Conservation (phyloP, 1,140 invertebrate species). For the Phortica variegata region DNA sequence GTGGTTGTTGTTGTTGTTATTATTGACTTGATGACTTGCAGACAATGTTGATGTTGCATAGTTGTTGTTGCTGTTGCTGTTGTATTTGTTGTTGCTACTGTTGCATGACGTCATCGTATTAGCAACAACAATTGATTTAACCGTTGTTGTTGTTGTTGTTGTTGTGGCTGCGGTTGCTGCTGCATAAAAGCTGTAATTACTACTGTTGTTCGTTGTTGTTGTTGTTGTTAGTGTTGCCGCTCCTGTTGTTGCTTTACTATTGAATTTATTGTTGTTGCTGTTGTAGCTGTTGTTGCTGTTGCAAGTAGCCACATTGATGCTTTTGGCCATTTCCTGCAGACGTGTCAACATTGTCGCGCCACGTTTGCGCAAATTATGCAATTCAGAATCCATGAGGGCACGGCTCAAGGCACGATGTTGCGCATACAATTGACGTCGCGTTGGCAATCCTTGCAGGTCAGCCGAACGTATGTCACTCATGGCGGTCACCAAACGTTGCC, state of each 20-base stretch:
- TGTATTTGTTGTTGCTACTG: too few relatives aligned
- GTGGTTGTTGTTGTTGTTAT: too few relatives aligned
- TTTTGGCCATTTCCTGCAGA: conserved; percentile 59
- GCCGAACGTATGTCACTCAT: conserved; percentile 60
- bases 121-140: neutral
- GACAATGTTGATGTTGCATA: conserved; percentile 2
- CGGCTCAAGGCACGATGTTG: conserved; percentile 59
- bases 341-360: conserved; percentile 57
- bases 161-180: conserved; percentile 10
- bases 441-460: conserved; percentile 56
- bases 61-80: conserved; percentile 7
- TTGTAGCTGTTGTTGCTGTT: conserved; percentile 6
- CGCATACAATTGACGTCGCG: conserved; percentile 60
- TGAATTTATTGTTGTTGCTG: conserved; percentile 3
- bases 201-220: conserved; percentile 2
- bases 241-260: neutral
- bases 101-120: conserved; percentile 6
- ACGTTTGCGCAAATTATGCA: conserved; percentile 59
- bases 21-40: neutral
- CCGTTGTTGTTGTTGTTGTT: neutral
- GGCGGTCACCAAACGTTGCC: conserved; percentile 59
- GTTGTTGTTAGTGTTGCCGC: conserved; percentile 1
- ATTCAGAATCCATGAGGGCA: conserved; percentile 60
- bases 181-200: conserved; percentile 11
- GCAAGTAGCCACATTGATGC: conserved; percentile 19